Evolutionary conservation across 2,888 invertebrate species (phyloP).

Genomic region (Eupithecia vulgata): DNA sequence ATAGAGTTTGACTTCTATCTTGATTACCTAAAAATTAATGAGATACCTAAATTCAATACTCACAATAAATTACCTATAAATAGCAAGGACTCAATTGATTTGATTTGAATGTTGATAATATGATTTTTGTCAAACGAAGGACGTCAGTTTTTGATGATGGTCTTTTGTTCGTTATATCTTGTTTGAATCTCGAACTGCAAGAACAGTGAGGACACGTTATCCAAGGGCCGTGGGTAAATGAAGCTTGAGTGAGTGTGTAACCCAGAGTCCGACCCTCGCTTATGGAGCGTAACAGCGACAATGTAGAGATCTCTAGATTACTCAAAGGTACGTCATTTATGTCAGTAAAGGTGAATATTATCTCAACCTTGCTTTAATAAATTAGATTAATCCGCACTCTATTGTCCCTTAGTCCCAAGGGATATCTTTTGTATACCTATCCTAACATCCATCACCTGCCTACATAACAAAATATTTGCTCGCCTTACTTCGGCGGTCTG

Average conservation of each 20-base stretch:
- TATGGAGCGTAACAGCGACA: slow-evolving; percentile 43
- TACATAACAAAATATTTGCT: slow-evolving; percentile 16
- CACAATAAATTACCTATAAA: too few species aligned
- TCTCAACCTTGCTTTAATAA: slow-evolving; percentile 11
- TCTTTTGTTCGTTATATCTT: background rate
- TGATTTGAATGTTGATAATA: background rate
- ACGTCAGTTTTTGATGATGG: background rate
- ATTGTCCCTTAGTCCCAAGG: slow-evolving; percentile 9
- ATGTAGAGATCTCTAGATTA: slow-evolving; percentile 54
- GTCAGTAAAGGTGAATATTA: slow-evolving; percentile 16
- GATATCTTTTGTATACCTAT: slow-evolving; percentile 8
- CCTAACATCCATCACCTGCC: slow-evolving; percentile 11
- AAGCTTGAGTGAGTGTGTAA: background rate
- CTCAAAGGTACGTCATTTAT: slow-evolving; percentile 44
- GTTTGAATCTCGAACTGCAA: background rate
- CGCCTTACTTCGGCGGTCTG: slow-evolving; percentile 2
- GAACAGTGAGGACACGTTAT: background rate
- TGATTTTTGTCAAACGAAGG: background rate
- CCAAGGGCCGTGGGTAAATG: background rate
- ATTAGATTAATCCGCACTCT: slow-evolving; percentile 13
- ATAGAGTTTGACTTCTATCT: too few species aligned
- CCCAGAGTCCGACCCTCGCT: slow-evolving; percentile 6
- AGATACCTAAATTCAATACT: too few species aligned
- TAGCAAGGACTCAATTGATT: background rate
- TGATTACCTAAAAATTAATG: too few species aligned